Conservation (phyloP, 1,140 invertebrate species). For the Sitophilus oryzae region DNA sequence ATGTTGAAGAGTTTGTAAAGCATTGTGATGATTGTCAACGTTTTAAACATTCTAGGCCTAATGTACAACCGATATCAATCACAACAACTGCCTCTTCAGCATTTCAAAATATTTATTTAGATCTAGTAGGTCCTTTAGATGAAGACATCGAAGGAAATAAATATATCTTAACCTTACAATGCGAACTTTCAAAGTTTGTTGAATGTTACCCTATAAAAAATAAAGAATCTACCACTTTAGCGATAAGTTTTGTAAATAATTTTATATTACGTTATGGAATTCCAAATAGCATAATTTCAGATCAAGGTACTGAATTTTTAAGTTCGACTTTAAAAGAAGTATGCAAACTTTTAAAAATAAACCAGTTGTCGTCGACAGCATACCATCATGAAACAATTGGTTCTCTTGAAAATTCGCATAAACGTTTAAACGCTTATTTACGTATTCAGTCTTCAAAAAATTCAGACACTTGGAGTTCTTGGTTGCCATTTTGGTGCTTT, state of each 20-base stretch:
- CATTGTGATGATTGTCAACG: slow-evolving; percentile 27
- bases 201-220: slow-evolving; percentile 20
- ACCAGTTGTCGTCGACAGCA: slow-evolving; percentile 27
- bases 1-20: too few species aligned
- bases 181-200: slow-evolving; percentile 26
- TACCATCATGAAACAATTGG: slow-evolving; percentile 32
- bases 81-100: too few species aligned
- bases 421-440: slow-evolving; percentile 18
- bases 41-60: slow-evolving; percentile 24
- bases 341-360: slow-evolving; percentile 29
- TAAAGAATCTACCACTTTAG: slow-evolving; percentile 21
- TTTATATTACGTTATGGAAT: slow-evolving; percentile 33
- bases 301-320: slow-evolving; percentile 27
- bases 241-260: slow-evolving; percentile 28
- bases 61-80: slow-evolving; percentile 18
- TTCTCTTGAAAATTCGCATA: slow-evolving; percentile 12
- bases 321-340: slow-evolving; percentile 17
- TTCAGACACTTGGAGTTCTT: slow-evolving; percentile 25
- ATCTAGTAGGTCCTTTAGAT: slow-evolving; percentile 26
- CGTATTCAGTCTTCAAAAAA: slow-evolving; percentile 24
- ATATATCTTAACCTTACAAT: slow-evolving; percentile 25
- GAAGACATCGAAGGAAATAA: slow-evolving; percentile 22
- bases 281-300: slow-evolving; percentile 27
- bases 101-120: slow-evolving; percentile 23
- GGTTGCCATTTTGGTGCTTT: slow-evolving; percentile 32